Base-by-base conservation (phyloP, 2,888 invertebrate genomes). In the Lumbricus terrestris region DNA sequence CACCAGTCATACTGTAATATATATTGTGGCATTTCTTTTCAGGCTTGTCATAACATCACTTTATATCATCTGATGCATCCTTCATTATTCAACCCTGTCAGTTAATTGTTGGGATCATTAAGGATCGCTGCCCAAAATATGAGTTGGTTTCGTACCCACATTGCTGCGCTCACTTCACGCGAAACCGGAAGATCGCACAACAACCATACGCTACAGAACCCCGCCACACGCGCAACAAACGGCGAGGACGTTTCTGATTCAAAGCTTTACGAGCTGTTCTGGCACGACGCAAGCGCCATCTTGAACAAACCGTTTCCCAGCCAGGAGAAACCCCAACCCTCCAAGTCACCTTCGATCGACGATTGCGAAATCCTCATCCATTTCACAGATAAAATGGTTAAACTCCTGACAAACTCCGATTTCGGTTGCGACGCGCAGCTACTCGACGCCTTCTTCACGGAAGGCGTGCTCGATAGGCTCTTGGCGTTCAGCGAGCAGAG, bases 331-430 rank as follows among this genome's bases (percentile, higher is more conserved):
- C 85, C 85, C 34, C n/a, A n/a, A n/a, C 13, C 1, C 18, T 29
- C 85, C 85, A 85, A 15, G n/a, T 20, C 85, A 35, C 16, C 85
- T 37, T 85, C 85, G 18, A 85, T 85, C 89, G 89, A 37, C 29
- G 89, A 89, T 29, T 89, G 89, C 29, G 89, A 89, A 29, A 69
- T 69, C 42, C 16, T 89, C 34, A 89, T 89, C 37, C 42, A 54
- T 37, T 54, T 89, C 6, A 54, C 89, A 6, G 69, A 69, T 29
- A 54, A 89, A 54, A 42, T 89, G 89, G 47, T 89, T 5, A 88
- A 88, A 42, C 37, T 37, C 5, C 11, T 89, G 89, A 37, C 89
- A 13, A 47, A 89, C 54, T 38, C 33, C 18, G 33, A 33, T 23
- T 33, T 42, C 38, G 88, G 88, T 33, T 88, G 88, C 47, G n/a